Evolutionary conservation across 2,888 invertebrate genomes (phyloP).

Genomic region (Amorpha juglandis): DNA sequence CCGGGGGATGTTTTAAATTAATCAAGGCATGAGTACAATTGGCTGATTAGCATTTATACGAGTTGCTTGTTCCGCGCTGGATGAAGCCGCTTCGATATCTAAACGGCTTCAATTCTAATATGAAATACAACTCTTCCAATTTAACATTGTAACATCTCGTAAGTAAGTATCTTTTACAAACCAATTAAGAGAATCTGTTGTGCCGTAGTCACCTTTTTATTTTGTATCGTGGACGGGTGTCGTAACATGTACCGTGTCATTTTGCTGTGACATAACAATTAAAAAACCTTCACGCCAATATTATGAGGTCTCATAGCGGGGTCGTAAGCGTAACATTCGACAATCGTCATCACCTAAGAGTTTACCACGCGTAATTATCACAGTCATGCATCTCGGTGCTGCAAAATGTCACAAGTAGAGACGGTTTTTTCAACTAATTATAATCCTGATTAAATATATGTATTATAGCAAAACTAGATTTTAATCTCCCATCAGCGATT

Average conservation of each 20-base stretch:
- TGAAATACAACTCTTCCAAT: slow-evolving; percentile 9
- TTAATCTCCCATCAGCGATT: slow-evolving; percentile 41
- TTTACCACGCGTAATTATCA: no score
- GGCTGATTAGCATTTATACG: slow-evolving; percentile 74
- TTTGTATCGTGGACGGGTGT: no score
- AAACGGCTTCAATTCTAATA: slow-evolving; percentile 47
- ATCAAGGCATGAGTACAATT: slow-evolving; percentile 68
- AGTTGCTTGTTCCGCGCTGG: slow-evolving; percentile 57
- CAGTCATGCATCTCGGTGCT: no score
- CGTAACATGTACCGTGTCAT: no score
- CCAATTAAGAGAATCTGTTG: neutral
- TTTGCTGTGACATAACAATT: no score
- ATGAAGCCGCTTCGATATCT: slow-evolving; percentile 61
- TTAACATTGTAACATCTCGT: neutral
- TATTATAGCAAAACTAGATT: slow-evolving; percentile 40
- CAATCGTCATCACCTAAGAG: no score
- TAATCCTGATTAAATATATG: no score
- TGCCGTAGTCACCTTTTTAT: neutral
- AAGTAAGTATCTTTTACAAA: neutral
- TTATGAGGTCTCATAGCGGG: no score
- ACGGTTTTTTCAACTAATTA: neutral
- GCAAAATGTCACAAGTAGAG: no score
- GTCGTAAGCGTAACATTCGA: no score
- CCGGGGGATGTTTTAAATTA: slow-evolving; percentile 69
- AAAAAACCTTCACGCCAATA: no score